phyloP scores from a whole-genome alignment of 2,888 invertebrate species.

The Phyllotreta striolata region DNA sequence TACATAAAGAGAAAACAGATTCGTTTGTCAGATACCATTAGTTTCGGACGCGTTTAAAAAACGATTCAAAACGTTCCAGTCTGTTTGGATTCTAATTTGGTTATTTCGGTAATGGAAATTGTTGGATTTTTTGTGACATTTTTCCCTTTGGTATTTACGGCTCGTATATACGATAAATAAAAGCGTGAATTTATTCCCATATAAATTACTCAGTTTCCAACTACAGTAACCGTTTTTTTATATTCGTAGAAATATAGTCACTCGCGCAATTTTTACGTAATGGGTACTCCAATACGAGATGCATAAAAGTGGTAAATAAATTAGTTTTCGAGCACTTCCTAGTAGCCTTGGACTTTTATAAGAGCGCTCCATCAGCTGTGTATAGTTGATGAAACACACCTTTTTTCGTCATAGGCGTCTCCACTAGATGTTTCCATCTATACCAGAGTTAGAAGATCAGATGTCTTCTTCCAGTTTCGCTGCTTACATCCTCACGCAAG shows the following conservation, averaged over 20 bases:
- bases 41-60: slow-evolving; percentile 1
- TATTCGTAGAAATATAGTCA: too few relatives aligned
- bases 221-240: too few relatives aligned
- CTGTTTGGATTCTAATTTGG: too few relatives aligned
- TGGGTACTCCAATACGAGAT: slow-evolving; percentile 4
- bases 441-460: not conserved
- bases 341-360: slow-evolving; percentile 19
- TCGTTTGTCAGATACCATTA: slow-evolving; percentile 14
- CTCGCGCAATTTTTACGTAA: too few relatives aligned
- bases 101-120: too few relatives aligned
- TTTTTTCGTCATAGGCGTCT: slow-evolving; percentile 38
- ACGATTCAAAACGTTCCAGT: too few relatives aligned
- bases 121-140: too few relatives aligned
- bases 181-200: too few relatives aligned
- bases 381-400: slow-evolving; percentile 48
- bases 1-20: slow-evolving; percentile 12
- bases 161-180: too few relatives aligned
- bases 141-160: too few relatives aligned
- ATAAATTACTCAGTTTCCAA: too few relatives aligned
- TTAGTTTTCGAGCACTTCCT: slow-evolving; percentile 16
- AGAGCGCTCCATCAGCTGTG: slow-evolving; percentile 31
- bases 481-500: not conserved
- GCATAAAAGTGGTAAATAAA: slow-evolving; percentile 10
- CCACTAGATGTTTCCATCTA: not conserved
- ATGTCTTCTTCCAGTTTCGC: not conserved